These are phyloP conservation scores for Siniperca knerii DNA, from an alignment of 2,113 vertebrate genomes.

Conservation along the genomic window DNA sequence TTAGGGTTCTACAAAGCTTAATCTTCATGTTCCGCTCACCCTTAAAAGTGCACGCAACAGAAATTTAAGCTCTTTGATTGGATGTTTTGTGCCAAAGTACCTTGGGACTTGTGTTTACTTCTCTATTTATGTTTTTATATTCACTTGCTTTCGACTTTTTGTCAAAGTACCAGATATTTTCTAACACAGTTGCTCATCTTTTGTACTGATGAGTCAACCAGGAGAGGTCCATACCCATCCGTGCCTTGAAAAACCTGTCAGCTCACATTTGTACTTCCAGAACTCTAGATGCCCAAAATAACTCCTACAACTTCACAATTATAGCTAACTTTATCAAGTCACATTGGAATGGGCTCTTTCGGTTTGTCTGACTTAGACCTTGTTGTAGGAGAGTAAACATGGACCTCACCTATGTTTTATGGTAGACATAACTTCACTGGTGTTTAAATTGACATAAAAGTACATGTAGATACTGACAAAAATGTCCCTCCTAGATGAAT, in stretches of 20 bases:
- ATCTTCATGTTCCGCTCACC: neutral
- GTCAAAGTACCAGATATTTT: neutral
- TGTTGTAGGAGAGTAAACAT: neutral
- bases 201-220: too few species aligned
- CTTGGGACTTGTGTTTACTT: neutral
- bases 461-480: neutral
- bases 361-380: conserved; percentile 3
- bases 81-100: neutral
- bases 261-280: neutral
- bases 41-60: neutral
- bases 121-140: neutral
- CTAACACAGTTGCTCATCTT: too few species aligned
- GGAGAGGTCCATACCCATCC: too few species aligned
- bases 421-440: neutral
- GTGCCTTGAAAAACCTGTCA: neutral
- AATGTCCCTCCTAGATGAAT: neutral
- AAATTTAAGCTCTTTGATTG: neutral
- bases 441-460: neutral
- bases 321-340: neutral
- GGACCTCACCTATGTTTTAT: neutral
- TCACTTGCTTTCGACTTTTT: neutral
- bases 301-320: neutral
- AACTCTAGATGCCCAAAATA: neutral
- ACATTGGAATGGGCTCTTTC: neutral
- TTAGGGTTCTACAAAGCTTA: neutral